phyloP scores from a whole-genome alignment of 2,888 invertebrate species.

The Pseudococcus jackbeardsleyi region DNA sequence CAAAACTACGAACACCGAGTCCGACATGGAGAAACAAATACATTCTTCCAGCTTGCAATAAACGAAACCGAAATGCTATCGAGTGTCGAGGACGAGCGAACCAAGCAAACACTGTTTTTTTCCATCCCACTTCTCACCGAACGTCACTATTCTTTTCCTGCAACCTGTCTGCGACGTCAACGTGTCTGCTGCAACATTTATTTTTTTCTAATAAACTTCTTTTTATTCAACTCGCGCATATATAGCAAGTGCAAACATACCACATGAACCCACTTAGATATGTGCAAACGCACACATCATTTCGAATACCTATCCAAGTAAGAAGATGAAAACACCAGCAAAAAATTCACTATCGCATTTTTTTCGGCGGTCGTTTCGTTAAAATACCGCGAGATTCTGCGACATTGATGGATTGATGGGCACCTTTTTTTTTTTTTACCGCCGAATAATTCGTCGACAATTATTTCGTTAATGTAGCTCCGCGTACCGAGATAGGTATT shows the following conservation, averaged over 20 bases:
- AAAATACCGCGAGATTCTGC: background rate
- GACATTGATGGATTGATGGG: background rate
- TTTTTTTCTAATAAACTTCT: constrained; percentile 41
- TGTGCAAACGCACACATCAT: constrained; percentile 31
- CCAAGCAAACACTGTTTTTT: constrained; percentile 60
- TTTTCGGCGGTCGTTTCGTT: background rate
- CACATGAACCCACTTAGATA: constrained; percentile 23
- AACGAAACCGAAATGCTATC: constrained; percentile 59
- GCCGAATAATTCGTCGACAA: background rate
- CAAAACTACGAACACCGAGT: background rate
- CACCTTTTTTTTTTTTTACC: background rate
- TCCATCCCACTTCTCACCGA: constrained; percentile 59
- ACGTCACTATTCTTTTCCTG: constrained; percentile 61
- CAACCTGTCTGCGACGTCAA: constrained; percentile 64
- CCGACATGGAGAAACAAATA: constrained; percentile 56
- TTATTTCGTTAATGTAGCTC: background rate
- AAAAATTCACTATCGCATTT: background rate
- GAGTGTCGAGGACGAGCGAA: constrained; percentile 58
- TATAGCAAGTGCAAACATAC: constrained; percentile 63
- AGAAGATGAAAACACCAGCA: background rate
- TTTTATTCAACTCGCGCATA: constrained; percentile 59
- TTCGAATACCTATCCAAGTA: background rate
- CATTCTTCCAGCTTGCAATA: constrained; percentile 60
- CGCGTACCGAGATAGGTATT: background rate
- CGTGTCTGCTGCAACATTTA: constrained; percentile 63